Evolutionary conservation across 1,140 invertebrate species (phyloP).

Genomic region (Melanaphis sacchari): DNA sequence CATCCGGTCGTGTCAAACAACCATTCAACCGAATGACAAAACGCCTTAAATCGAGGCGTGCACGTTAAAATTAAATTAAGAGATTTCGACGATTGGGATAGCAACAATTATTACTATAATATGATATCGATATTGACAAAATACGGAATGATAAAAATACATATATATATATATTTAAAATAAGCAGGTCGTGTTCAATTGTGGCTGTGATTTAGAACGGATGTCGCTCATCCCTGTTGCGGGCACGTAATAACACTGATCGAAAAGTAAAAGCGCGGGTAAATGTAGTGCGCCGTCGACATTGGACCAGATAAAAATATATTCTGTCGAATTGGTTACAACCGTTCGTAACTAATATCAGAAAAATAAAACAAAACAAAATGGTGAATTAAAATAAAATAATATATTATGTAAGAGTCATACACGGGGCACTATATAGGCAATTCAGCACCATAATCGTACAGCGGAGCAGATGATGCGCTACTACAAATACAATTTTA

Average conservation of each 20-base stretch:
- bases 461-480: neutral
- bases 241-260: too few relatives aligned
- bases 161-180: neutral
- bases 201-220: neutral
- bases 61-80: neutral
- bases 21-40: neutral
- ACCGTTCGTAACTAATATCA: neutral
- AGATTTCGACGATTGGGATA: neutral
- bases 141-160: neutral
- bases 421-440: conserved; percentile 33
- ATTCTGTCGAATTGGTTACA: neutral
- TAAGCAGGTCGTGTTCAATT: neutral
- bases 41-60: neutral
- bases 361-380: neutral
- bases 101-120: neutral
- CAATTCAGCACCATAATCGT: conserved; percentile 14
- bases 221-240: neutral
- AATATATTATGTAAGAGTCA: too few relatives aligned
- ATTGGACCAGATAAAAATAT: neutral
- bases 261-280: too few relatives aligned
- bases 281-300: too few relatives aligned
- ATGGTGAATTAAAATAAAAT: too few relatives aligned
- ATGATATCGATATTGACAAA: neutral
- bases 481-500: neutral
- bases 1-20: neutral